Evolutionary conservation across 2,113 vertebrate species (phyloP), one percentile per base, ranked within the genome.

Genomic region (Pseudopodoces humilis): DNA sequence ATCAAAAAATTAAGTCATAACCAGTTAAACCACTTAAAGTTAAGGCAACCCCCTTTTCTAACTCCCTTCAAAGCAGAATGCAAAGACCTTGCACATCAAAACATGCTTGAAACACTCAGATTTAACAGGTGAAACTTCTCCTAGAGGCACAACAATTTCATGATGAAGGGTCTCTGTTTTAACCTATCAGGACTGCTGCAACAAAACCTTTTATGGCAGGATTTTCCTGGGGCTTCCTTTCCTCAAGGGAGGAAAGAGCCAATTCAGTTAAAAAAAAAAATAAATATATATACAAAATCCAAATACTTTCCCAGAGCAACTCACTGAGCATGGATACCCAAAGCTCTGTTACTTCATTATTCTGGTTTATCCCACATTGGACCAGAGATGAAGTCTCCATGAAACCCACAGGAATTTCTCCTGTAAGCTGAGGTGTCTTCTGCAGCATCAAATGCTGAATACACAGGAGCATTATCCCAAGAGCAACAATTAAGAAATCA

Each of bases 401-500:
- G 3, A 56, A 53, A 22, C 10, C 2, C 37, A 53, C 20, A 46
- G 31, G n/a, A 41, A 83, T 83, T 76, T 82, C 37, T 82, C 0
- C 58, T 3, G 1, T 25, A 82, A 28, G 14, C 23, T 84, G 31
- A 56, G 24, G 25, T 49, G 9, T 13, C 62, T 68, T 64, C 67
- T 49, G 27, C 39, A 71, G 35, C 5, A 49, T 21, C 43, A 28
- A 41, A 37, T 0, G 0, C 30, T 56, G 58, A 59, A 15, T 67
- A 23, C 25, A 21, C 44, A 31, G 9, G 10, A 56, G 7, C 11
- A n/a, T 35, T 64, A 59, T 27, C 19, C 86, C 50, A 52, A 80
- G 19, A 85, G 44, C 9, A 69, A 13, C 24, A 77, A 28, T 33
- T 28, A 41, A 74, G 46, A 56, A 60, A 52, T 18, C 49, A 31